Evolutionary conservation across 92 coral and sea anemone genomes (phyloP).

Genomic region (Actinostola sp.): DNA sequence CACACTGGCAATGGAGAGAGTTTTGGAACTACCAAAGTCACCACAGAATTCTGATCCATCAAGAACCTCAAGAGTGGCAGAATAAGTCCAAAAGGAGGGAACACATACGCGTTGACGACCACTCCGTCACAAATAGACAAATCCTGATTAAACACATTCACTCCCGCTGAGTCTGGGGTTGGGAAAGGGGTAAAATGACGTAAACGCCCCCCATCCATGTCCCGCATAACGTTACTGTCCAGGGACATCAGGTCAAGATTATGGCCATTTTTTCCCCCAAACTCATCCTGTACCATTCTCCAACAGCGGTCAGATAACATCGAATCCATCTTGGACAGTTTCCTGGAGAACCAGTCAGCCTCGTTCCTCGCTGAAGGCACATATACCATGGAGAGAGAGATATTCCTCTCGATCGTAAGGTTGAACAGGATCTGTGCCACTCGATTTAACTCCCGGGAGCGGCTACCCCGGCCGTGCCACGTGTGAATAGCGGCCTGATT

Average conservation of each 20-base stretch:
- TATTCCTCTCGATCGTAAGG: constrained; percentile 22
- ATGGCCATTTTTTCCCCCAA: neutral
- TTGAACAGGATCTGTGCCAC: constrained; percentile 1
- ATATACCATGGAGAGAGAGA: constrained; percentile 3
- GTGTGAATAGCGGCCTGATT: neutral
- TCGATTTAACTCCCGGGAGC: neutral
- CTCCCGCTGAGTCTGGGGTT: neutral
- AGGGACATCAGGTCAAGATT: constrained; percentile 2
- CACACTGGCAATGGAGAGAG: too few species aligned
- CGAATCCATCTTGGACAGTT: constrained; percentile 26
- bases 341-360: neutral
- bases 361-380: too few species aligned
- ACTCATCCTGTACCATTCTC: neutral
- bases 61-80: too few species aligned
- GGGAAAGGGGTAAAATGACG: constrained; percentile 3
- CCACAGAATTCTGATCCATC: too few species aligned
- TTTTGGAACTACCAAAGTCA: too few species aligned
- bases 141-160: neutral
- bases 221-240: neutral
- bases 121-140: neutral
- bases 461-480: neutral
- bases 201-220: neutral
- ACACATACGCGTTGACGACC: too few species aligned
- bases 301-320: constrained; percentile 23
- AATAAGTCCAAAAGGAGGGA: too few species aligned